Evolutionary conservation across 2,113 vertebrate genomes (phyloP).

Genomic region (Lepisosteus oculatus): DNA sequence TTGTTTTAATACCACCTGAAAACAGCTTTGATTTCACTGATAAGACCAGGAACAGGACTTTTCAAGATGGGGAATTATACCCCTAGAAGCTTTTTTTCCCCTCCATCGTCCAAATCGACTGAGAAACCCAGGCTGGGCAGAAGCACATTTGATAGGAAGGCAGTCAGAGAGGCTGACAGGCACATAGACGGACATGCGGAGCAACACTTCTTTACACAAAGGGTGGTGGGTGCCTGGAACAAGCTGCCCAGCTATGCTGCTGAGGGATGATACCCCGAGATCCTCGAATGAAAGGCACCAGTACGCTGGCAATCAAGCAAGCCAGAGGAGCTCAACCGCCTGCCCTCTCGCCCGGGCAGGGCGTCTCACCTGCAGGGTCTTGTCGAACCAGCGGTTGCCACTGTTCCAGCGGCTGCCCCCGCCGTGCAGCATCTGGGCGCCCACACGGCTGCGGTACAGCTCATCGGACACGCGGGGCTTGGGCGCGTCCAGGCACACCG

Average conservation of each 20-base stretch:
- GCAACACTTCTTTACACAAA: not conserved
- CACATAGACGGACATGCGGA: not conserved
- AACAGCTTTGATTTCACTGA: too few relatives aligned
- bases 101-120: too few relatives aligned
- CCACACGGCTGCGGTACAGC: slow-evolving; percentile 77
- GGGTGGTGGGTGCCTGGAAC: not conserved
- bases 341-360: not conserved
- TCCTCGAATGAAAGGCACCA: too few relatives aligned
- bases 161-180: too few relatives aligned
- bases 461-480: slow-evolving; percentile 81
- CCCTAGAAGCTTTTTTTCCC: too few relatives aligned
- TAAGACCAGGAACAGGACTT: too few relatives aligned
- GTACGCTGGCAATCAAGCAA: too few relatives aligned
- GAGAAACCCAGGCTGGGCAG: too few relatives aligned
- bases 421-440: slow-evolving; percentile 89
- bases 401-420: slow-evolving; percentile 89
- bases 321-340: too few relatives aligned
- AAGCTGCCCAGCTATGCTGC: not conserved
- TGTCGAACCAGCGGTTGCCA: slow-evolving; percentile 97
- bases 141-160: too few relatives aligned
- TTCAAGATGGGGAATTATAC: too few relatives aligned
- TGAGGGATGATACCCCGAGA: not conserved
- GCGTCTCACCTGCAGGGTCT: slow-evolving; percentile 82
- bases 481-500: slow-evolving; percentile 83
- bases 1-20: too few relatives aligned